A percentile compares a stretch with the other conserved stretches of the same genome.
phyloP scores from a whole-genome alignment of 2,888 invertebrate genomes.

The Oscheius sp. region DNA sequence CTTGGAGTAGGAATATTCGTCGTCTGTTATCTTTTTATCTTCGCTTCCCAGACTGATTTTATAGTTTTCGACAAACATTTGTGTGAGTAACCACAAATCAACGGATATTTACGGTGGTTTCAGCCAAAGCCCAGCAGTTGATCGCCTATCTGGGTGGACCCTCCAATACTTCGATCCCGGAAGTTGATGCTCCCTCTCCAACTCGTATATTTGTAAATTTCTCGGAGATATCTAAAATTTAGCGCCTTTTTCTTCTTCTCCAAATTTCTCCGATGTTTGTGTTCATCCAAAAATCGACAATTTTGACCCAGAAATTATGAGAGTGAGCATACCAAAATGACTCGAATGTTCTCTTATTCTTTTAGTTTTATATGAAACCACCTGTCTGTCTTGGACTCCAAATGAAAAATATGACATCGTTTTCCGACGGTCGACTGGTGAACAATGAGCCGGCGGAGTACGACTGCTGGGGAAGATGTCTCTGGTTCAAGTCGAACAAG shows the following conservation, averaged over 20 bases:
- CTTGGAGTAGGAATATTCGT: background rate
- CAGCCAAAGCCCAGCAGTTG: background rate
- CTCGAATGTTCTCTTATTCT: background rate
- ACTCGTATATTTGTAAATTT: background rate
- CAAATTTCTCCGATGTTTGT: background rate
- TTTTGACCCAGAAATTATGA: slow-evolving; percentile 29
- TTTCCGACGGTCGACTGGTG: background rate
- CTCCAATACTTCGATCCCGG: background rate
- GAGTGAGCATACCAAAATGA: no score
- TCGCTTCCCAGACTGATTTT: background rate
- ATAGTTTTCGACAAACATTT: background rate
- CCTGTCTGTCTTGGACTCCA: background rate
- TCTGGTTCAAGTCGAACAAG: slow-evolving; percentile 5
- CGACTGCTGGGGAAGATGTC: slow-evolving; percentile 21
- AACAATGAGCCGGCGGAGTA: background rate
- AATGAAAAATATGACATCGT: background rate
- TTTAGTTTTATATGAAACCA: background rate
- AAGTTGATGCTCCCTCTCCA: background rate
- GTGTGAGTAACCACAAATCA: background rate
- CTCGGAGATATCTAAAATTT: background rate
- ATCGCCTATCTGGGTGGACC: background rate
- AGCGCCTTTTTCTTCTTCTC: background rate
- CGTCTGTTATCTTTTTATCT: background rate
- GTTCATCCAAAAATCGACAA: background rate
- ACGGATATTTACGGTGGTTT: background rate